A percentile compares a stretch with the other conserved stretches of the same genome.
These are phyloP conservation scores for Andrena trimmerana DNA, from an alignment of 2,888 invertebrate species.

Conservation along the genomic window DNA sequence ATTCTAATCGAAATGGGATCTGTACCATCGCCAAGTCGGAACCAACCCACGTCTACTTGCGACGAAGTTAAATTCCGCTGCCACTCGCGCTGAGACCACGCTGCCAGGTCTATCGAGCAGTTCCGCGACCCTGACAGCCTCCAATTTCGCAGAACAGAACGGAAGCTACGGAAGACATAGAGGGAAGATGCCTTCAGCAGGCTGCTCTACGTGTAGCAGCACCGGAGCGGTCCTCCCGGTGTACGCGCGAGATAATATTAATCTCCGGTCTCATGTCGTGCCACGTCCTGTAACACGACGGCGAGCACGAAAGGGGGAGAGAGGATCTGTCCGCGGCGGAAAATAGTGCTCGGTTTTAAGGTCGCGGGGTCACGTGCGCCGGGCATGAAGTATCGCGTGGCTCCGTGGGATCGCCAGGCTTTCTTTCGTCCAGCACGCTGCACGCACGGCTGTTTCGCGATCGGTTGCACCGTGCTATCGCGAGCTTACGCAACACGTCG, in stretches of 20 bases:
- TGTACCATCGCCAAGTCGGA: no score
- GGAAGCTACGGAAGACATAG: slow-evolving; percentile 47
- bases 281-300: slow-evolving; percentile 67
- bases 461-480: slow-evolving; percentile 45
- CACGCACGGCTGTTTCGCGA: slow-evolving; percentile 56
- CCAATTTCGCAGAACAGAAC: slow-evolving; percentile 38
- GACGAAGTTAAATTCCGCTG: background rate
- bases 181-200: slow-evolving; percentile 42
- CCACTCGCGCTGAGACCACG: background rate
- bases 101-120: background rate
- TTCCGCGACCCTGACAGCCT: background rate
- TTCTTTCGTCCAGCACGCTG: slow-evolving; percentile 27
- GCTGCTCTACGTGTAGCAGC: slow-evolving; percentile 44
- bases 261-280: slow-evolving; percentile 74
- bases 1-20: no score
- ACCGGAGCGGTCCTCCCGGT: slow-evolving; percentile 38
- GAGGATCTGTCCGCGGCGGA: slow-evolving; percentile 65
- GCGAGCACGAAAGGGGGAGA: slow-evolving; percentile 41
- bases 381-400: slow-evolving; percentile 79
- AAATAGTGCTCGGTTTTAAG: slow-evolving; percentile 72
- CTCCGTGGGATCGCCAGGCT: slow-evolving; percentile 76
- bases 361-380: slow-evolving; percentile 74
- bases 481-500: slow-evolving; percentile 22
- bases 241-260: slow-evolving; percentile 75
- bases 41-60: background rate